Evolutionary conservation across 2,797 vertebrate species (phyloP), one percentile per base, ranked within the genome.

Genomic region (Crenichthys baileyi): DNA sequence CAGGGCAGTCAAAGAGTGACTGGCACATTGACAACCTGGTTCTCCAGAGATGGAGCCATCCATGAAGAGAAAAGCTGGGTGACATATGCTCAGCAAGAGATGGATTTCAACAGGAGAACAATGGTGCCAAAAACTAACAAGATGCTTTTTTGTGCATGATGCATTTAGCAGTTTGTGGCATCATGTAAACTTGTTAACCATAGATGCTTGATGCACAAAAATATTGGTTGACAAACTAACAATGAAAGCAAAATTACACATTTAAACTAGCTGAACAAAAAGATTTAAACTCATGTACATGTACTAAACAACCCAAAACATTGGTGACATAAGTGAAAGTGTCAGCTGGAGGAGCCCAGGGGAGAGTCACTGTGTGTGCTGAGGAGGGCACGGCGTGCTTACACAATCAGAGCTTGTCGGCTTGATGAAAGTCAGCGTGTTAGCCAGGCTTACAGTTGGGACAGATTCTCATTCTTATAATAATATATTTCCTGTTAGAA

Each of bases 251-350:
- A 6, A 63, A 76, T 44, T 68, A 46, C 18, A 73, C 3, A 0
- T 29, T 13, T 36, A 56, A 65, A 73, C 55, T 67, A 48, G 71
- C 56, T 61, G 67, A 71, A 39, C n/a, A 71, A 16, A 56, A 51
- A 67, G 6, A 55, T 53, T 74, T 58, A 77, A 31, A 48, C 31
- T n/a, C 39, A 7, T 58, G 53, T 29, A 29, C 73, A 77, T 12
- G 55, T 22, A 78, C 76, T 70, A 41, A 60, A 36, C 65, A 78
- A 53, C 68, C 31, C 46, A 71, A 79, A 88, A 77, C 75, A 70
- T 63, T 39, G 75, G 77, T 91, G 89, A 93, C 80, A 79, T 87
- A 90, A 94, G 70, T 88, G 78, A 86, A 85, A 87, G 88, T 90
- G 91, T 91, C 92, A 94, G 89, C 79, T 86, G 58, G 24, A 63